These are phyloP conservation scores for Stomatorhinus walkeri DNA, from an alignment of 2,797 vertebrate genomes.

Conservation along the genomic window DNA sequence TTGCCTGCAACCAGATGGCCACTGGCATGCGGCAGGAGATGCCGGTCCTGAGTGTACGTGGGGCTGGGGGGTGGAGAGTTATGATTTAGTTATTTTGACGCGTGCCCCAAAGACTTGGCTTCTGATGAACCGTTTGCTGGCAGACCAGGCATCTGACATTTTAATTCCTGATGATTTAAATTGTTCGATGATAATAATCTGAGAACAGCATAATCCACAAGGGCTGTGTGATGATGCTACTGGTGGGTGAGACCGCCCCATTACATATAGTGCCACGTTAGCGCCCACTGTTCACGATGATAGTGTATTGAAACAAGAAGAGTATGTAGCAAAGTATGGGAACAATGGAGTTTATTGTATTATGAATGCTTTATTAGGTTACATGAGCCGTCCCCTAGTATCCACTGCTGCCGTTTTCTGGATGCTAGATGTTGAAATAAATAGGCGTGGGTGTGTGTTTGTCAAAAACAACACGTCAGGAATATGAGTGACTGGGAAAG, in stretches of 20 bases:
- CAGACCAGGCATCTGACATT: not conserved
- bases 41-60: constrained; percentile 32
- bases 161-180: not conserved
- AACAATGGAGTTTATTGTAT: constrained; percentile 5
- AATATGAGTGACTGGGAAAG: not conserved
- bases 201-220: not conserved
- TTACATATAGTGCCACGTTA: not conserved
- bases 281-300: not conserved
- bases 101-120: not conserved
- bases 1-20: constrained; percentile 38
- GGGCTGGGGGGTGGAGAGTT: not conserved
- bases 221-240: not conserved
- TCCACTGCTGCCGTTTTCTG: not conserved
- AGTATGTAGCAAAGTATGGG: constrained; percentile 8
- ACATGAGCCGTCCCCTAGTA: not conserved
- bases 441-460: not conserved
- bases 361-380: constrained; percentile 14
- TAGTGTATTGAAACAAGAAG: constrained; percentile 10
- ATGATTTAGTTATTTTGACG: not conserved
- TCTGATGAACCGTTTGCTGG: not conserved
- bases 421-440: not conserved
- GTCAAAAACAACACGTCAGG: not conserved
- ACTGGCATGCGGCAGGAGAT: constrained; percentile 36
- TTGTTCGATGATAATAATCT: not conserved
- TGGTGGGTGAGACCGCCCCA: not conserved